These are phyloP conservation scores for Mythimna pallens DNA, from an alignment of 2,888 invertebrate species.

Conservation along the genomic window DNA sequence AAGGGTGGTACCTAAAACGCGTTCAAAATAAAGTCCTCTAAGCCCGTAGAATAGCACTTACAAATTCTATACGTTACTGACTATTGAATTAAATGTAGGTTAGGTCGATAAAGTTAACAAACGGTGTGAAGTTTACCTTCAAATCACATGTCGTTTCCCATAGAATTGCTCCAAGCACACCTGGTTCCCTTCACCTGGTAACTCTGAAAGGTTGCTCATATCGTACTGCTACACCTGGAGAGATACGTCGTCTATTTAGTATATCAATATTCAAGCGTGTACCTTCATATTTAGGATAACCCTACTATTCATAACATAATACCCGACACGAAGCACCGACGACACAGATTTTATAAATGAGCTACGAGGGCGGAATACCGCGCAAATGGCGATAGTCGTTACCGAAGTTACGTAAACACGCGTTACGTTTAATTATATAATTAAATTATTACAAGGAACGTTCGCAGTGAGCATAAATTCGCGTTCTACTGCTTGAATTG, in stretches of 20 bases:
- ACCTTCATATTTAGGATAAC: conserved; percentile 43
- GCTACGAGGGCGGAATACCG: conserved; percentile 64
- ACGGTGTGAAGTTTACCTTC: conserved; percentile 22
- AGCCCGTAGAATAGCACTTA: conserved; percentile 1
- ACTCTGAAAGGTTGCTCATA: background rate
- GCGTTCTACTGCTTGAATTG: conserved; percentile 58
- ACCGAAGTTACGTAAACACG: conserved; percentile 61
- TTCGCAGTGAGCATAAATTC: conserved; percentile 54
- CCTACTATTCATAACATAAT: conserved; percentile 56
- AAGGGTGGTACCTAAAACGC: conserved; percentile 7
- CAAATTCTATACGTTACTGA: background rate
- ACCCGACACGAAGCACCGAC: conserved; percentile 49
- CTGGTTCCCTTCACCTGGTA: conserved; percentile 14
- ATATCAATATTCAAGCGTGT: conserved; percentile 63
- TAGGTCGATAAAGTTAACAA: conserved; percentile 17
- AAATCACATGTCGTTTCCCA: conserved; percentile 37
- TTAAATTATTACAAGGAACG: conserved; percentile 64
- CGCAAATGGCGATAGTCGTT: conserved; percentile 64
- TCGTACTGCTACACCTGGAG: background rate
- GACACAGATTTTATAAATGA: conserved; percentile 66
- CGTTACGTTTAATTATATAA: conserved; percentile 66
- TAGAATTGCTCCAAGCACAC: conserved; percentile 10
- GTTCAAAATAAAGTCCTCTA: conserved; percentile 12
- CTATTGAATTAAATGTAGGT: conserved; percentile 31
- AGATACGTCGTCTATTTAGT: conserved; percentile 9